Conservation (phyloP, 2,888 invertebrate species). For the Choreutis nemorana region DNA sequence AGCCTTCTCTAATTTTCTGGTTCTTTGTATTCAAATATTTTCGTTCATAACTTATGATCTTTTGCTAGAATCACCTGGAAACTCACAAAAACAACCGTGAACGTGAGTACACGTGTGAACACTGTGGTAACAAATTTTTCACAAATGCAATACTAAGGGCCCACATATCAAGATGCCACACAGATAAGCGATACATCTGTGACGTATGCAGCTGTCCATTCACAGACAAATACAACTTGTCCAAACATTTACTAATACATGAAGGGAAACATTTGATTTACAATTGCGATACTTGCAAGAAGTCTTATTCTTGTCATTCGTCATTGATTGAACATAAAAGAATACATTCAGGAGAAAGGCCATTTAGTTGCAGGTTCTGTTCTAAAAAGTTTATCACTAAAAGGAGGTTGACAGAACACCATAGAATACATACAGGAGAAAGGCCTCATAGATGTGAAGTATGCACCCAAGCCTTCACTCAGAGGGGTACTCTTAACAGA, state of each 20-base stretch:
- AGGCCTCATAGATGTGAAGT: constrained; percentile 43
- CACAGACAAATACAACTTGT: constrained; percentile 44
- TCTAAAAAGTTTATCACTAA: constrained; percentile 43
- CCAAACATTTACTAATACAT: constrained; percentile 44
- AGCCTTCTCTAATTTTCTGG: too few species aligned
- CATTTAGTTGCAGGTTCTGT: constrained; percentile 37
- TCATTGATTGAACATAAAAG: constrained; percentile 43
- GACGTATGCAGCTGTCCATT: constrained; percentile 44
- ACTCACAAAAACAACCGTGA: constrained; percentile 46
- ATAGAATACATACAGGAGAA: constrained; percentile 49
- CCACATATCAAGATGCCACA: constrained; percentile 37
- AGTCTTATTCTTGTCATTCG: constrained; percentile 32
- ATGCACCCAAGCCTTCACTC: constrained; percentile 48
- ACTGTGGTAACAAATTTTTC: constrained; percentile 52
- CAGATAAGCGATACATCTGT: constrained; percentile 39
- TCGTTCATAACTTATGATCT: neutral
- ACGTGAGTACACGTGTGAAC: constrained; percentile 37
- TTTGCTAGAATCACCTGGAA: constrained; percentile 38
- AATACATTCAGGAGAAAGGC: constrained; percentile 51
- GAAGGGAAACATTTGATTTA: constrained; percentile 41
- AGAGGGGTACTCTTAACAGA: constrained; percentile 44
- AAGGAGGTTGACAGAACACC: constrained; percentile 39
- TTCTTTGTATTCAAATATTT: neutral
- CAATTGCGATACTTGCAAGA: constrained; percentile 48
- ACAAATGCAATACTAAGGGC: constrained; percentile 33